Percentiles rank a stretch among this genome's conserved stretches.
Conservation (phyloP, 1,140 invertebrate genomes). For the Holcopasites calliopsidis region DNA sequence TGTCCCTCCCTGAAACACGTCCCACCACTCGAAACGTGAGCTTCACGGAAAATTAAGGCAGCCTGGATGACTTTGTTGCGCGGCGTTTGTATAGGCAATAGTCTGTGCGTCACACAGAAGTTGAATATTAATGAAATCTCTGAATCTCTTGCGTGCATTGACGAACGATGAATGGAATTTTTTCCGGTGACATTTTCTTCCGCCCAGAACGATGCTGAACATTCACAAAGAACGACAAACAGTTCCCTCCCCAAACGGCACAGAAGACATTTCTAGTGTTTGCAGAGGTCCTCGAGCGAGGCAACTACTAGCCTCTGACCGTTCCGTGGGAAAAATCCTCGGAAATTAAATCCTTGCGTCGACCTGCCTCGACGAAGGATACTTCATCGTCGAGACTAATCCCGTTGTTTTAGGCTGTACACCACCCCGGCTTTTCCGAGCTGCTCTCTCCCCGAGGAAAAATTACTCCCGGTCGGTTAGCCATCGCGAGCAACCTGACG, state of each 20-base stretch:
- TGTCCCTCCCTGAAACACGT: neutral
- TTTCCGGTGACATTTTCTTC: slow-evolving; percentile 19
- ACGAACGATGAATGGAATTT: too few species aligned
- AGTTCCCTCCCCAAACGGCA: slow-evolving; percentile 73
- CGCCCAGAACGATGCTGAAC: slow-evolving; percentile 32
- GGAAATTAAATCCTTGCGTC: slow-evolving; percentile 67
- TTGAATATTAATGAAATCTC: too few species aligned
- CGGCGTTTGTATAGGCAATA: too few species aligned
- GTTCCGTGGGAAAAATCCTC: slow-evolving; percentile 73
- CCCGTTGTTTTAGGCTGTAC: slow-evolving; percentile 60
- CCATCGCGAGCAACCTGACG: neutral
- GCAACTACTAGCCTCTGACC: slow-evolving; percentile 36
- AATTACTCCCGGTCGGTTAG: slow-evolving; percentile 39
- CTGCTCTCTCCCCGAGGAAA: slow-evolving; percentile 2
- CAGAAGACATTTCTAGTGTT: slow-evolving; percentile 75
- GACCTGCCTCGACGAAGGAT: slow-evolving; percentile 17
- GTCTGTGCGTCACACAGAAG: too few species aligned
- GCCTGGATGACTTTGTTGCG: too few species aligned
- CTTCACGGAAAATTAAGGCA: too few species aligned
- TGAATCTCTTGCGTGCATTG: too few species aligned
- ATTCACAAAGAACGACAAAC: slow-evolving; percentile 69
- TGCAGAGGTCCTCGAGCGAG: slow-evolving; percentile 59
- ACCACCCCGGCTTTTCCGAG: neutral
- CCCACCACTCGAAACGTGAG: neutral
- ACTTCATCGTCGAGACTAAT: slow-evolving; percentile 51